Evolutionary conservation across 2,797 vertebrate genomes (phyloP), one percentile per base, ranked within the genome.

Genomic region (Ciconia nigra): DNA sequence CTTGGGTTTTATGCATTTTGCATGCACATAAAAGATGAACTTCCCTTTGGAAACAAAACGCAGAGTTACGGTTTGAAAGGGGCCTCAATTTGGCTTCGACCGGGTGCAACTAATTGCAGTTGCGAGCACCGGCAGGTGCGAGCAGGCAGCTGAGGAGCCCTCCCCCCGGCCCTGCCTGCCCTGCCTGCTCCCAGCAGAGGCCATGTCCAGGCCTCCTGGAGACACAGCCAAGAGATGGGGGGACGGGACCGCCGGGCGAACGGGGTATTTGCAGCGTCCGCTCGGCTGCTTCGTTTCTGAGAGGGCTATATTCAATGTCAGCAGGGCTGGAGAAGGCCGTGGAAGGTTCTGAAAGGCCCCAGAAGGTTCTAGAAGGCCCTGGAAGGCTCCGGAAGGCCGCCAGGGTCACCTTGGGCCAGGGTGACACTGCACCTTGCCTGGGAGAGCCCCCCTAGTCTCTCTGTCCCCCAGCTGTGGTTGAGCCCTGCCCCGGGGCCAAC

Each of bases 1-100:
- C 92, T 94, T 47, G 79, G 81, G 79, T 93, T 95, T 94, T 87
- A 89, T 80, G 90, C 95, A 85, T 96, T 97, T 95, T 89, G 82
- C 92, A 97, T 95, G 93, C 94, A 95, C 95, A 96, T 92, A 95
- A 96, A 94, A 95, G 94, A 90, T 57, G 65, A 96, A 94, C 78
- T 96, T 95, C 90, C 92, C 93, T 96, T 93, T 96, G 93, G 94
- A 96, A 96, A 97, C 93, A 96, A 93, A 96, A 96, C 21, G 21
- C 81, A 74, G 93, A 94, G 81, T 94, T 91, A 83, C 61, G 4
- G 82, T 92, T 96, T 97, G 94, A 96, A 96, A 95, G 82, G 87
- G 82, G 90, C 94, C 92, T 91, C 95, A 91, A 76, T 94, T 95
- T 95, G 96, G 90, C 94, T 95, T 95, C 49, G 18, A 83, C 83